phyloP scores from a whole-genome alignment of 2,888 invertebrate species.

The Drepanosiphum platanoidis region DNA sequence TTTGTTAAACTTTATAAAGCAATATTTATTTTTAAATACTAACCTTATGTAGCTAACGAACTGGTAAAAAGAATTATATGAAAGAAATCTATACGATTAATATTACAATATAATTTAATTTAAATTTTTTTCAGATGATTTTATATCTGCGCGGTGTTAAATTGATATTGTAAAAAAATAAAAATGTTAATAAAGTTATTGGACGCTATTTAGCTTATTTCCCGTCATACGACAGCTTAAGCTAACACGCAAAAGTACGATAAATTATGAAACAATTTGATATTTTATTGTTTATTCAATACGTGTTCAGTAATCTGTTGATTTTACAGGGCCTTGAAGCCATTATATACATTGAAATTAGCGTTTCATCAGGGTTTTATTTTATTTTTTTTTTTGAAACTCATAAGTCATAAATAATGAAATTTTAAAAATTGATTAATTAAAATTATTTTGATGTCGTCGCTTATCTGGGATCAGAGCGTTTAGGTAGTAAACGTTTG shows the following conservation, averaged over 20 bases:
- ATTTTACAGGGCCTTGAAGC: conserved; percentile 1
- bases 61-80: too few relatives aligned
- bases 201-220: background rate
- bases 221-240: background rate
- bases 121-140: too few relatives aligned
- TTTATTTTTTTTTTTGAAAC: background rate
- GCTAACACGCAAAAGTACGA: background rate
- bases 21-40: background rate
- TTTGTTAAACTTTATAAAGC: background rate
- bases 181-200: too few relatives aligned
- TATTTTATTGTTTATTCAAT: conserved; percentile 6
- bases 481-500: background rate
- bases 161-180: too few relatives aligned
- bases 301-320: conserved; percentile 18
- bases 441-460: background rate
- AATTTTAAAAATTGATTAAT: background rate
- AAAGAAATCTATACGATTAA: too few relatives aligned
- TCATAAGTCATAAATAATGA: background rate
- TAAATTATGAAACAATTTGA: conserved; percentile 18
- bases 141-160: too few relatives aligned
- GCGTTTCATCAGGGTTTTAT: background rate
- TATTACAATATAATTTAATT: too few relatives aligned
- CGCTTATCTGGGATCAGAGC: background rate
- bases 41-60: too few relatives aligned
- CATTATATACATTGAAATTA: too few relatives aligned